Evolutionary conservation across 1,140 invertebrate species (phyloP), one percentile per base, ranked within the genome.

Genomic region (Batillaria attramentaria): DNA sequence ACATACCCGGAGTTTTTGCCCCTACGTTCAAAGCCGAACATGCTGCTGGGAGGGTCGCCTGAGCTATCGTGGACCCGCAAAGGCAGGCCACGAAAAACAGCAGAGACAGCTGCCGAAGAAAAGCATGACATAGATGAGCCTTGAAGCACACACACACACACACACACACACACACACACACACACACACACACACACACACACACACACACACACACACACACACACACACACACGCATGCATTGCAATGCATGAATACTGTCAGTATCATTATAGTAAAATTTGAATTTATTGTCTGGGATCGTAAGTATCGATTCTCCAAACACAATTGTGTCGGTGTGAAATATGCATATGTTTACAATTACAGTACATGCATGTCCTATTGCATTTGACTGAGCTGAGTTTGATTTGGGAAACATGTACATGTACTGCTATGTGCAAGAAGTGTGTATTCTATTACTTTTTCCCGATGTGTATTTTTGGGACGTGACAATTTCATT

Each of bases 131-230:
- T 1, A 35, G 6, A 37, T 16, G 35, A 10, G 24, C 1, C 24
- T 4, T 35, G 28, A 68, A 16, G 24, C 13, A 68, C 28, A 68
- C 0, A 35, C 1, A 68, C 28, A 68, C 28, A 35, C 28, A 68
- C 28, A 37, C 1, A 13, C 28, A 41, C 28, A 37, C 66, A 10
- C 28, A 39, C 65, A 35, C 10, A 60, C 54, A 60, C 5, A 60
- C 54, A 60, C 5, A 60, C 54, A 60, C 5, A 6, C 20, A 60
- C 5, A 5, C 54, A 60, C 5, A 5, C 5, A 60, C 5, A 60
- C 5, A 60, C 5, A 60, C 54, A 60, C 54, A 60, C 54, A 60
- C 54, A 60, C 54, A 60, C 54, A 60, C 54, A 60, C 54, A 60
- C 54, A 60, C 54, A 60, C 54, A 60, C 54, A 60, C 54, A 60